Conservation (phyloP, 2,888 invertebrate species). For the Drosophila atroscutellata region DNA sequence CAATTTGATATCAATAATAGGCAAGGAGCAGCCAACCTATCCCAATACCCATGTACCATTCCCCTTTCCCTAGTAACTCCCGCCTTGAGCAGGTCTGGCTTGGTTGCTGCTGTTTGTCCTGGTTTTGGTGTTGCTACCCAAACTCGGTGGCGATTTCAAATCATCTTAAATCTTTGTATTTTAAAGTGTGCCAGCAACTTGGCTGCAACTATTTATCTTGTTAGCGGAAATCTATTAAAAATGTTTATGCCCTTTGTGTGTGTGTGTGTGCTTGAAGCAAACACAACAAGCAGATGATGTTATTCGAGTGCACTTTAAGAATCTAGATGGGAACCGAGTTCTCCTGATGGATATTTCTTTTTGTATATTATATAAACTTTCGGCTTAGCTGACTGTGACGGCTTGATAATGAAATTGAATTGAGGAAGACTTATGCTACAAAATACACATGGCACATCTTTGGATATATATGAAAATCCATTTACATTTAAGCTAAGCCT, state of each 20-base stretch:
- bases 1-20: constrained; percentile 82
- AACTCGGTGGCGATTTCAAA: constrained; percentile 49
- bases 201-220: constrained; percentile 77
- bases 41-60: not conserved
- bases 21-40: constrained; percentile 27
- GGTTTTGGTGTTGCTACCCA: constrained; percentile 17
- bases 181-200: constrained; percentile 61
- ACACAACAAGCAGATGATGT: constrained; percentile 33
- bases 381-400: constrained; percentile 4
- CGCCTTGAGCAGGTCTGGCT: not conserved
- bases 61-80: not conserved
- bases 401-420: constrained; percentile 2
- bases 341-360: not conserved
- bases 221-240: constrained; percentile 79
- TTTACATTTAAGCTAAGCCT: not conserved
- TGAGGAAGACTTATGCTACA: too few species aligned
- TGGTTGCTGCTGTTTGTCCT: constrained; percentile 9
- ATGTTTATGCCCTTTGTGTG: constrained; percentile 65
- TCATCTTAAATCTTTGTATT: constrained; percentile 50
- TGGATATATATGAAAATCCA: not conserved
- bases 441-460: not conserved
- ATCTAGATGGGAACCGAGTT: not conserved
- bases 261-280: constrained; percentile 19
- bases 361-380: constrained; percentile 17
- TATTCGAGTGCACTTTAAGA: constrained; percentile 17